Percentiles rank a stretch among this genome's conserved stretches.
phyloP scores from a whole-genome alignment of 2,113 vertebrate genomes.

The Eleginops maclovinus region DNA sequence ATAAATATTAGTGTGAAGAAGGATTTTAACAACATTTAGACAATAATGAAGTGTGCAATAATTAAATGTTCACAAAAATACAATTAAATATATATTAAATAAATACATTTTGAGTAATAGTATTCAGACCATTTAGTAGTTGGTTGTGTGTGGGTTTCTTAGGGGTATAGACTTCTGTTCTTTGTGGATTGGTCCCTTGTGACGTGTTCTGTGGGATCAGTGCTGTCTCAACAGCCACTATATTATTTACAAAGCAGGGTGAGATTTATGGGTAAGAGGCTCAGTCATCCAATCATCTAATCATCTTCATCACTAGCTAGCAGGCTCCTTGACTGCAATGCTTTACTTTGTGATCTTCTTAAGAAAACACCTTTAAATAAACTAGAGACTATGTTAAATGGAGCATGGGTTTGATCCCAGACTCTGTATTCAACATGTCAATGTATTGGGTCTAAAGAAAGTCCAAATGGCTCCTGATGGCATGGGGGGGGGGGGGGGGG shows the following conservation, averaged over 20 bases:
- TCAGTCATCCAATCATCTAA: background rate
- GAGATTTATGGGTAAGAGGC: conserved; percentile 3
- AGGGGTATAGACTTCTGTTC: background rate
- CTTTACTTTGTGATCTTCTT: too few relatives aligned
- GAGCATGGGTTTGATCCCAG: too few relatives aligned
- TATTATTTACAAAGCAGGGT: background rate
- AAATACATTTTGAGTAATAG: background rate
- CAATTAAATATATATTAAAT: too few relatives aligned
- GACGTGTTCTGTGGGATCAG: background rate
- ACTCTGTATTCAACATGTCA: too few relatives aligned
- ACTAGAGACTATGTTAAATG: too few relatives aligned
- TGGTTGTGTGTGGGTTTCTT: background rate
- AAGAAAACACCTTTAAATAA: too few relatives aligned
- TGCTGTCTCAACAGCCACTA: background rate
- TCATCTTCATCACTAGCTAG: too few relatives aligned
- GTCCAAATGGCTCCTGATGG: too few relatives aligned
- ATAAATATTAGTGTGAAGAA: background rate
- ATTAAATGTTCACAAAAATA: background rate
- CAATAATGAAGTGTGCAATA: background rate
- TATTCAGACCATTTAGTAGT: background rate
- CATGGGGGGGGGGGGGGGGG: too few relatives aligned
- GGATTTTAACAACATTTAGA: background rate
- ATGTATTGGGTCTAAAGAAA: too few relatives aligned
- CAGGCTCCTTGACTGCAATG: too few relatives aligned
- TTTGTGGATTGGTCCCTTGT: background rate